A percentile compares a stretch with the other conserved stretches of the same genome.
phyloP scores from a whole-genome alignment of 2,113 vertebrate species.

The Corythaixoides concolor region DNA sequence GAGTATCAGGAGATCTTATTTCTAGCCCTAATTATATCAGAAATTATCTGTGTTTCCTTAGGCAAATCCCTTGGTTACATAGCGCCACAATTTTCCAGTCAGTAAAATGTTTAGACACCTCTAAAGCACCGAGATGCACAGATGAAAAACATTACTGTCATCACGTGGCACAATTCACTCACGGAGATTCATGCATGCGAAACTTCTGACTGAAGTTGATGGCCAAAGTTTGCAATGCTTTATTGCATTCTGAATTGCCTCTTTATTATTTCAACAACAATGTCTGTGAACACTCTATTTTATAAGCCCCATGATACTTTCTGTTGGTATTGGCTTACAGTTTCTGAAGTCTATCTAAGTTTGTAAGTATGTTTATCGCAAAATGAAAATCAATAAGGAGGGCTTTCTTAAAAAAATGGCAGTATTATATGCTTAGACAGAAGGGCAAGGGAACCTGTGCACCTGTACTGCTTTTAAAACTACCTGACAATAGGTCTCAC shows the following conservation, averaged over 20 bases:
- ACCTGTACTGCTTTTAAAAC: slow-evolving; percentile 6
- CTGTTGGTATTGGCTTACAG: slow-evolving; percentile 8
- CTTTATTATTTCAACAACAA: slow-evolving; percentile 2
- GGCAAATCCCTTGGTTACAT: slow-evolving; percentile 1
- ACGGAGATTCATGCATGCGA: fast-evolving
- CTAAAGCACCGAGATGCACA: not conserved
- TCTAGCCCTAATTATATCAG: slow-evolving; percentile 53
- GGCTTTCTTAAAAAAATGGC: not conserved
- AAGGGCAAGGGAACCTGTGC: not conserved
- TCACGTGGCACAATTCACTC: not conserved
- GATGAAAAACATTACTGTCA: not conserved
- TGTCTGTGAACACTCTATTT: not conserved
- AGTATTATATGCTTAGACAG: slow-evolving; percentile 11
- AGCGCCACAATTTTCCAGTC: not conserved
- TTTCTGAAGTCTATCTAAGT: slow-evolving; percentile 42
- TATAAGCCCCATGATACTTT: not conserved
- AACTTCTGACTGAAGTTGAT: not conserved
- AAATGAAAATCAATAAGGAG: slow-evolving; percentile 59
- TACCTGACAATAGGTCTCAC: slow-evolving; percentile 14
- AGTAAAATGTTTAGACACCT: slow-evolving; percentile 12
- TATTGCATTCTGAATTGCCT: not conserved
- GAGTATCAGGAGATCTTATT: slow-evolving; percentile 18
- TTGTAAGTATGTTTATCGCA: slow-evolving; percentile 25
- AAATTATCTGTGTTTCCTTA: slow-evolving; percentile 35
- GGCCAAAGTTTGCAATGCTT: not conserved